Conservation (phyloP, 2,113 vertebrate genomes). For the Opisthocomus hoazin region DNA sequence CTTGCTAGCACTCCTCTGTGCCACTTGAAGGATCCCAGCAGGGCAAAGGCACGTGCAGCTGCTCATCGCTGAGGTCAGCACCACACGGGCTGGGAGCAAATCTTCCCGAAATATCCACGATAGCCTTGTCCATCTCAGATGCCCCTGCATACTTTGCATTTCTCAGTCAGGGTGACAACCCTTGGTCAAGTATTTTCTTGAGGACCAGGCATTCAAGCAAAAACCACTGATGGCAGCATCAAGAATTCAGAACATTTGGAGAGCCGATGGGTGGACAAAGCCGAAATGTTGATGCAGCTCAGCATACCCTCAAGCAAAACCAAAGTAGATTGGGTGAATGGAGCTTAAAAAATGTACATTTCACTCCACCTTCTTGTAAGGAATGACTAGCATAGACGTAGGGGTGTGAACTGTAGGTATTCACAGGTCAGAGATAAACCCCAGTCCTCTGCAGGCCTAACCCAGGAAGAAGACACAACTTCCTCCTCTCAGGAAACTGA, state of each 20-base stretch:
- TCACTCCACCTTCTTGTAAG: background rate
- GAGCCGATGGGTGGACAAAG: background rate
- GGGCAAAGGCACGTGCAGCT: background rate
- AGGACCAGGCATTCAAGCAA: background rate
- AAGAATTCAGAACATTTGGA: background rate
- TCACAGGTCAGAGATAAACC: background rate
- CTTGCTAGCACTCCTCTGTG: fast-evolving
- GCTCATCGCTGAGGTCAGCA: background rate
- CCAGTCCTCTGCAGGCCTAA: background rate
- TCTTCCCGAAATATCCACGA: background rate
- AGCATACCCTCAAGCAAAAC: background rate
- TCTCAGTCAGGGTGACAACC: background rate
- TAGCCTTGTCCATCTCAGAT: background rate
- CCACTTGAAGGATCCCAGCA: background rate
- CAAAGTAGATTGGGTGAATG: background rate
- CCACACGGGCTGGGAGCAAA: fast-evolving
- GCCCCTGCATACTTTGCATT: background rate
- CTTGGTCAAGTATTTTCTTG: background rate
- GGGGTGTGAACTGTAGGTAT: background rate
- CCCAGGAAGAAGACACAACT: background rate
- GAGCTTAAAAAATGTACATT: background rate
- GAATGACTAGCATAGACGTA: background rate
- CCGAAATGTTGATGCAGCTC: background rate
- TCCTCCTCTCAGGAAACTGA: background rate
- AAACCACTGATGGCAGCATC: background rate